Evolutionary conservation across 2,888 invertebrate genomes (phyloP), one percentile per base, ranked within the genome.

Genomic region (Carabus problematicus): DNA sequence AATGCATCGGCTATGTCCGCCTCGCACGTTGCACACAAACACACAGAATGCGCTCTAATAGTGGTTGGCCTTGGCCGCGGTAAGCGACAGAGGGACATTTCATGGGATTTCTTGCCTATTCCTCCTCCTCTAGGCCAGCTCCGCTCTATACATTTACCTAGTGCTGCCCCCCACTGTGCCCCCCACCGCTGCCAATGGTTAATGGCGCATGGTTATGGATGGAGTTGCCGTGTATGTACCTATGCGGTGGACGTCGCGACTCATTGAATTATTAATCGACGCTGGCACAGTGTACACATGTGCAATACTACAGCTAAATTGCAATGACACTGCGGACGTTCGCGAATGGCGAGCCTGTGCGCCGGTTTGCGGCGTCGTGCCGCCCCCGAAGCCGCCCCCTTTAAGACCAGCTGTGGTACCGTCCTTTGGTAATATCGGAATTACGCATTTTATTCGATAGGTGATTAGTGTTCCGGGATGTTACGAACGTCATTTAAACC

Each of bases 41-140:
- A 60, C 39, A 60, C 39, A 60, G 11, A 42, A 45, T 19, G 55
- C 41, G 42, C 39, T 12, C 75, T 76, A 72, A 72, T 72, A 76
- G 77, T 78, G 75, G 78, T 77, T 77, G 78, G 77, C 79, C 79
- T 79, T 79, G 79, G 77, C 78, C 78, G 77, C 76, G 70, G 77
- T 76, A 29, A 29, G 29, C 29, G 29, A 29, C 29, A 29, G 29
- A 29, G 29, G 29, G 29, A 29, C 29, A 29, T 29, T 29, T 29
- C 29, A 29, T 29, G 29, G 29, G 29, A 29, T 3, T 29, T 29
- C 29, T 29, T 6, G 29, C 29, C 29, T 29, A 29, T 29, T 29
- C 29, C 29, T 29, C 29, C 29, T 29, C 29, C 6, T 3, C 29
- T 29, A 29, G 3, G 62, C 61, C 56, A 63, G 58, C 49, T 70